These are phyloP conservation scores for Ischnus inquisitorius DNA, from an alignment of 2,888 invertebrate genomes.

Conservation along the genomic window DNA sequence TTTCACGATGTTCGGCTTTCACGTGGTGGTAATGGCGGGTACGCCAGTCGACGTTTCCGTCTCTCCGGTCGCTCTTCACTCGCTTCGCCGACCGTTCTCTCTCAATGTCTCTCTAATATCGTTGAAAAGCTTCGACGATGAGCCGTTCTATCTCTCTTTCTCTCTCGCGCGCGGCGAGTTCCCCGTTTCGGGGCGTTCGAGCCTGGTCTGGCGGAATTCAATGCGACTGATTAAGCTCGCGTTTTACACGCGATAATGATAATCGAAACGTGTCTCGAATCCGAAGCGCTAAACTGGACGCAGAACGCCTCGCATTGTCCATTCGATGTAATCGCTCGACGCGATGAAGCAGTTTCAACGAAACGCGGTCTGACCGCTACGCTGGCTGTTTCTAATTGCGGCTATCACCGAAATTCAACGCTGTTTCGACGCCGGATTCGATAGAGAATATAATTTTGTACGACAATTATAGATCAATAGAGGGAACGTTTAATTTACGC, in stretches of 20 bases:
- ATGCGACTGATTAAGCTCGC: conserved; percentile 52
- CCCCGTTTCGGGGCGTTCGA: conserved; percentile 27
- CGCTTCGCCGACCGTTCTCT: background rate
- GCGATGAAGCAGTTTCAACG: conserved; percentile 1
- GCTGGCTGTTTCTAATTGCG: background rate
- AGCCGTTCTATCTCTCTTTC: too few species aligned
- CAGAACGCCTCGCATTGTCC: background rate
- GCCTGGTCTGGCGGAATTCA: conserved; percentile 26
- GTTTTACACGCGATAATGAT: conserved; percentile 51
- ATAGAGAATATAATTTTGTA: background rate
- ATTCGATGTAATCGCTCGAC: conserved; percentile 4
- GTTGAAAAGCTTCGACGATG: conserved; percentile 20
- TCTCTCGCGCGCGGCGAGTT: background rate
- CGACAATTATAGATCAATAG: background rate
- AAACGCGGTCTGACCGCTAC: background rate
- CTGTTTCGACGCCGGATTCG: background rate
- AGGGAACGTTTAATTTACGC: background rate
- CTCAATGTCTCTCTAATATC: conserved; percentile 1
- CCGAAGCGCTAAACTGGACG: conserved; percentile 21
- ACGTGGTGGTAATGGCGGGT: background rate
- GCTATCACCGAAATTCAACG: conserved; percentile 1
- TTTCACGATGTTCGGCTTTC: background rate
- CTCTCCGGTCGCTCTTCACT: conserved; percentile 34
- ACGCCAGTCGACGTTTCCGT: conserved; percentile 29
- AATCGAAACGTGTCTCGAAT: conserved; percentile 64